phyloP scores from a whole-genome alignment of 2,888 invertebrate genomes.

The Torymus auratus region DNA sequence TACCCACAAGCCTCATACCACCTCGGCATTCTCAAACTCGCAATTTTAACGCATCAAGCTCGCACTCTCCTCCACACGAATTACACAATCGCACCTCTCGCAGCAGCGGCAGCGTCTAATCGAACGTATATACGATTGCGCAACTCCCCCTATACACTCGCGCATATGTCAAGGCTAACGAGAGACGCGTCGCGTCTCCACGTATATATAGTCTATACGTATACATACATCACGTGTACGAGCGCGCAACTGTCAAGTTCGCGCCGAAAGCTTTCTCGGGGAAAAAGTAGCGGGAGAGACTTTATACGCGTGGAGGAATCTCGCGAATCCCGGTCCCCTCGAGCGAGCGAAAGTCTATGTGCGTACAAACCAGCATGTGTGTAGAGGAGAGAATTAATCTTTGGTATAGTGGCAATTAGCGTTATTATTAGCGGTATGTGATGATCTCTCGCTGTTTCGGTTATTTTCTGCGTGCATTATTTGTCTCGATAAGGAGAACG shows the following conservation, averaged over 20 bases:
- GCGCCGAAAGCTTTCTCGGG: constrained; percentile 24
- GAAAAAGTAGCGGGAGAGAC: constrained; percentile 48
- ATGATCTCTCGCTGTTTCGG: too few relatives aligned
- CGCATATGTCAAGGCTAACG: constrained; percentile 54
- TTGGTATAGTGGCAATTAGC: constrained; percentile 66
- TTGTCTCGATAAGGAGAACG: too few relatives aligned
- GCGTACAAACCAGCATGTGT: constrained; percentile 47
- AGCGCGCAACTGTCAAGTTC: constrained; percentile 48
- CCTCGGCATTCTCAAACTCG: too few relatives aligned
- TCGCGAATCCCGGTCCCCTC: too few relatives aligned
- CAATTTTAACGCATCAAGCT: too few relatives aligned
- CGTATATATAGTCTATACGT: too few relatives aligned
- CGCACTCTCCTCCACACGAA: neutral
- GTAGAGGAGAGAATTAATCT: constrained; percentile 59
- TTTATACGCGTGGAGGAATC: too few relatives aligned
- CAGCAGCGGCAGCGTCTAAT: constrained; percentile 9
- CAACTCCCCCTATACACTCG: constrained; percentile 8
- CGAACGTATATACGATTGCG: constrained; percentile 38
- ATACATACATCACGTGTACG: too few relatives aligned
- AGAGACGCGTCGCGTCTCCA: neutral
- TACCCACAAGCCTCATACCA: too few relatives aligned
- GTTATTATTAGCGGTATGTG: constrained; percentile 62
- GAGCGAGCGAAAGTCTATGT: constrained; percentile 15
- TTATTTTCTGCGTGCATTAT: too few relatives aligned
- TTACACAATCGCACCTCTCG: constrained; percentile 23